phyloP scores from a whole-genome alignment of 35 echinoderm and acorn worm species.

The Anneissia japonica region DNA sequence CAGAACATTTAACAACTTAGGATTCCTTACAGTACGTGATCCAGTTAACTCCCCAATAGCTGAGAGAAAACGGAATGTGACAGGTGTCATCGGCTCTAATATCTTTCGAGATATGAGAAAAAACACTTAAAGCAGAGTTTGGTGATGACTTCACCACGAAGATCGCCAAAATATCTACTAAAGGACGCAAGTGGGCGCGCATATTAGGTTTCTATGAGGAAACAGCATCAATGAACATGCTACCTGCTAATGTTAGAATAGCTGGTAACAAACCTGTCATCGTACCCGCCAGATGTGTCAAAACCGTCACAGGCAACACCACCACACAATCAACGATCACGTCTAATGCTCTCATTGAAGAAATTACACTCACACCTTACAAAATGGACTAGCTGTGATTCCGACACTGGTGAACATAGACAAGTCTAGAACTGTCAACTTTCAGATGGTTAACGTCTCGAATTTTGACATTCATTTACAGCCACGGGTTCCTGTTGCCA shows the following conservation, averaged over 20 bases:
- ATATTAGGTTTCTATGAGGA: neutral
- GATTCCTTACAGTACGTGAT: constrained; percentile 11
- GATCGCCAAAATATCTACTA: neutral
- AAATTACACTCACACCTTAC: neutral
- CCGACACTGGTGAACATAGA: neutral
- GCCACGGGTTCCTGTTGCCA: neutral
- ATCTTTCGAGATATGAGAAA: neutral
- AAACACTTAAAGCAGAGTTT: neutral
- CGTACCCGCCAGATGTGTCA: neutral
- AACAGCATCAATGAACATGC: neutral
- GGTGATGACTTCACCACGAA: neutral
- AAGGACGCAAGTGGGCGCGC: neutral
- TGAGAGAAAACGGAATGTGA: neutral
- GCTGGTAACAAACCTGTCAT: neutral
- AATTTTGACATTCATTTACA: neutral
- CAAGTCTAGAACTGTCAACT: neutral
- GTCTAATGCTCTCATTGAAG: neutral
- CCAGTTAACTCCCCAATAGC: constrained; percentile 7
- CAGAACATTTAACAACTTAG: neutral
- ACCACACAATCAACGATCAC: neutral
- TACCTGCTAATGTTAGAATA: neutral
- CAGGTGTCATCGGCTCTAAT: constrained; percentile 25
- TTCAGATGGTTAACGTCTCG: neutral
- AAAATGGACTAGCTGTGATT: neutral
- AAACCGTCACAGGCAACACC: neutral